These are phyloP conservation scores for Erebia aethiops DNA, from an alignment of 2,888 invertebrate species.

Conservation along the genomic window DNA sequence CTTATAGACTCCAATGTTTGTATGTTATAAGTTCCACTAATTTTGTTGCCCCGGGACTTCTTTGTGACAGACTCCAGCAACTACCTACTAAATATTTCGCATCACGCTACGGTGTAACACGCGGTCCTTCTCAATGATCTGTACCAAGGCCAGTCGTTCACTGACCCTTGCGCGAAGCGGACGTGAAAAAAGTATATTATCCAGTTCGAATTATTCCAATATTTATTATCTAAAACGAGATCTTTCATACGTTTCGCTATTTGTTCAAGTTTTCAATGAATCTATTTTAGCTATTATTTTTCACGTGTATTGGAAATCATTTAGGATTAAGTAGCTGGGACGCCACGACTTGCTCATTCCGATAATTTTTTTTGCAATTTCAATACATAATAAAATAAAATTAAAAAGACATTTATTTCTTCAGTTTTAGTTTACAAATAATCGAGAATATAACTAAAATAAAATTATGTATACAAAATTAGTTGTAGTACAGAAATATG, in stretches of 20 bases:
- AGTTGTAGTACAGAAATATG: too few relatives aligned
- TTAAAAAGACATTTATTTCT: too few relatives aligned
- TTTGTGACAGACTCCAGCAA: too few relatives aligned
- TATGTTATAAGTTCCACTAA: too few relatives aligned
- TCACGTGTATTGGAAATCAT: not conserved
- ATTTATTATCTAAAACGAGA: not conserved
- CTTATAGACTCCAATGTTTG: too few relatives aligned
- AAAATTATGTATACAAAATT: too few relatives aligned
- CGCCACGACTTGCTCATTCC: too few relatives aligned
- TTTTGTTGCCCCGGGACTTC: too few relatives aligned
- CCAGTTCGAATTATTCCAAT: slow-evolving; percentile 8
- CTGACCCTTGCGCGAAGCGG: slow-evolving; percentile 28
- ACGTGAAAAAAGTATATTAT: slow-evolving; percentile 1
- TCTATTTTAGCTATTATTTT: not conserved
- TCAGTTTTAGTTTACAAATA: too few relatives aligned
- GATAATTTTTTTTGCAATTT: too few relatives aligned
- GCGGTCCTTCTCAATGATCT: slow-evolving; percentile 9
- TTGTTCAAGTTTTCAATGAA: slow-evolving; percentile 5
- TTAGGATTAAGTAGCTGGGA: not conserved
- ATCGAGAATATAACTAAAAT: too few relatives aligned
- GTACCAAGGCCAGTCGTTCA: slow-evolving; percentile 31
- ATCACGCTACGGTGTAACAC: slow-evolving; percentile 19
- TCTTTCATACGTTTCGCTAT: not conserved
- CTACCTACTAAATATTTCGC: not conserved
- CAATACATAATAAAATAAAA: too few relatives aligned